Percentiles rank a stretch among this genome's conserved stretches.
Conservation (phyloP, 2,113 vertebrate species). For the Neogobius melanostomus region DNA sequence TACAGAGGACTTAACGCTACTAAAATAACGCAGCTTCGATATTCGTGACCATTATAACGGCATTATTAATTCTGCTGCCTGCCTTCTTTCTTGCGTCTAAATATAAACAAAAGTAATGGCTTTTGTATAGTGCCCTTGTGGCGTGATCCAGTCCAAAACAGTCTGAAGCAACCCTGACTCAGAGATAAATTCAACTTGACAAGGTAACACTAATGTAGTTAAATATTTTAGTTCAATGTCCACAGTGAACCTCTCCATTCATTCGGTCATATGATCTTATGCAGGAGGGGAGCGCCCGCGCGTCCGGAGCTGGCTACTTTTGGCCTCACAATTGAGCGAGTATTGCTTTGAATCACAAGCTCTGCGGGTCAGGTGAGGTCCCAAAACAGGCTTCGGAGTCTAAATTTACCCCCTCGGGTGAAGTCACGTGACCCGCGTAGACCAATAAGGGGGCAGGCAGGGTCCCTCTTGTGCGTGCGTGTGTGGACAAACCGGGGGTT, state of each 20-base stretch:
- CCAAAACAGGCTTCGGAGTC: constrained; percentile 20
- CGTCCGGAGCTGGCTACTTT: neutral
- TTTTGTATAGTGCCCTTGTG: too few species aligned
- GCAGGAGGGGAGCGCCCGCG: constrained; percentile 11
- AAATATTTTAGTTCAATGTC: constrained; percentile 5
- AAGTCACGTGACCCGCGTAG: constrained; percentile 26
- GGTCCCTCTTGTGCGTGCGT: constrained; percentile 31
- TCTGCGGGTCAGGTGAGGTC: constrained; percentile 41
- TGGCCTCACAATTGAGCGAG: constrained; percentile 1
- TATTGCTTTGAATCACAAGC: constrained; percentile 26
- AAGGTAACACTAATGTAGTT: neutral
- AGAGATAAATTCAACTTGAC: too few species aligned
- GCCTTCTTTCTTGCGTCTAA: too few species aligned
- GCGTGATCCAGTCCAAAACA: too few species aligned
- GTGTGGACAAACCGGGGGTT: constrained; percentile 13
- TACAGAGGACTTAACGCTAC: too few species aligned
- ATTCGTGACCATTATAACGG: too few species aligned
- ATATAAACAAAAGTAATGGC: too few species aligned
- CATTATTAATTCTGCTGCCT: too few species aligned
- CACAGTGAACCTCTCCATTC: constrained; percentile 39
- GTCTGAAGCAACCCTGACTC: too few species aligned
- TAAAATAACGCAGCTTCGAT: too few species aligned
- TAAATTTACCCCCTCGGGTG: constrained; percentile 56
- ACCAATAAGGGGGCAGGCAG: constrained; percentile 40
- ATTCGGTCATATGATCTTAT: constrained; percentile 29